phyloP scores from a whole-genome alignment of 2,113 vertebrate genomes.

The Irena cyanogastra region DNA sequence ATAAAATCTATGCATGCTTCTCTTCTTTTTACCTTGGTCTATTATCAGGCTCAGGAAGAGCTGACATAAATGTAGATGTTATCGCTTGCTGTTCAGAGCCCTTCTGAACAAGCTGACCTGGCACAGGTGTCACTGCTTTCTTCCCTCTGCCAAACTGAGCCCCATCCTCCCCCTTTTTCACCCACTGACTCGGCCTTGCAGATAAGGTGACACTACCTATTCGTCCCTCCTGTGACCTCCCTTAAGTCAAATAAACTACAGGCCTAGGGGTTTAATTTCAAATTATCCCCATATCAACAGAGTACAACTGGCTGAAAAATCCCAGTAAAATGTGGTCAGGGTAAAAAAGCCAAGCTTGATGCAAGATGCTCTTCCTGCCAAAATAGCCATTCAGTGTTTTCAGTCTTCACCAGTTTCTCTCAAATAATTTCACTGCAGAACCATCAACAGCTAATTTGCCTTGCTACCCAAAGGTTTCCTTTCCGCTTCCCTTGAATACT shows the following conservation, averaged over 20 bases:
- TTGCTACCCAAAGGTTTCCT: not conserved
- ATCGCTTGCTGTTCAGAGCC: not conserved
- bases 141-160: not conserved
- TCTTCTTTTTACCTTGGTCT: not conserved
- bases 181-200: not conserved
- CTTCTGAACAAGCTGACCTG: not conserved
- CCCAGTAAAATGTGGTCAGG: not conserved
- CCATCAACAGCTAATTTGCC: not conserved
- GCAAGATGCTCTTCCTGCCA: not conserved
- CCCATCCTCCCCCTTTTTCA: not conserved
- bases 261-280: not conserved
- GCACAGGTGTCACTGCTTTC: not conserved
- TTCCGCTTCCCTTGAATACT: not conserved
- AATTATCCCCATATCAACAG: not conserved
- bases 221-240: not conserved
- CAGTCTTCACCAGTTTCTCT: not conserved
- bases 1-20: not conserved
- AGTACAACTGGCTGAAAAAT: not conserved
- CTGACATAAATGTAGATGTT: not conserved
- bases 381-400: not conserved
- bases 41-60: not conserved
- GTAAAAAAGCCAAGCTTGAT: not conserved
- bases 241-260: not conserved
- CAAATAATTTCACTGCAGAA: not conserved
- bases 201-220: not conserved